Conservation (phyloP, 2,888 invertebrate species). For the Biston betularia region DNA sequence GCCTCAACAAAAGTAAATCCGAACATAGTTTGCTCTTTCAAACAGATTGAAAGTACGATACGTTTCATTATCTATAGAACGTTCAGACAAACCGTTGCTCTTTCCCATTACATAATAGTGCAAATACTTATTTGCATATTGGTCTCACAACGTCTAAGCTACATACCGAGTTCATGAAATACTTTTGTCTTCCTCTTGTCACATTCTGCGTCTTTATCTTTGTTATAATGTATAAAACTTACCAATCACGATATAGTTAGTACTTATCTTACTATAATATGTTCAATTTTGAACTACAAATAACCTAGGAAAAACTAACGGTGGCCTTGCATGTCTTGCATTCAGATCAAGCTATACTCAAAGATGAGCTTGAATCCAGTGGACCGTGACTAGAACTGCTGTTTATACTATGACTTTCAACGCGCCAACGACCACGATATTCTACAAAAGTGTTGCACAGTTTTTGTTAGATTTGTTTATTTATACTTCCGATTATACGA, state of each 20-base stretch:
- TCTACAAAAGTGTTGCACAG: constrained; percentile 4
- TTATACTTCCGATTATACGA: constrained; percentile 23
- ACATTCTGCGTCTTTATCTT: too few relatives aligned
- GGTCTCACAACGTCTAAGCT: neutral
- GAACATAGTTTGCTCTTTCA: constrained; percentile 47
- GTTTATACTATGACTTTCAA: constrained; percentile 33
- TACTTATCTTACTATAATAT: too few relatives aligned
- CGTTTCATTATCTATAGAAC: constrained; percentile 45
- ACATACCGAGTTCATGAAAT: neutral
- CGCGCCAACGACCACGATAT: constrained; percentile 44
- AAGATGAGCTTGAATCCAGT: constrained; percentile 45
- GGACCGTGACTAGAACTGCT: constrained; percentile 19
- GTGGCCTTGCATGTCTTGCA: constrained; percentile 34
- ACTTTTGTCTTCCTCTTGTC: too few relatives aligned
- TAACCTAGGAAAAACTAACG: neutral
- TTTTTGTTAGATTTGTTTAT: constrained; percentile 19
- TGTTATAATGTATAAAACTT: too few relatives aligned
- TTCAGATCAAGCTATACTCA: constrained; percentile 31
- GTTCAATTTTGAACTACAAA: neutral
- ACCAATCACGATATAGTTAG: too few relatives aligned
- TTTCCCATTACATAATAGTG: constrained; percentile 46
- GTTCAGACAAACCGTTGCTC: constrained; percentile 27
- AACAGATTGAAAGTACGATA: constrained; percentile 59
- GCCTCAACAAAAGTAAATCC: constrained; percentile 56
- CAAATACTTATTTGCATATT: neutral